phyloP scores from a whole-genome alignment of 2,797 vertebrate genomes.

The Danio choprae region DNA sequence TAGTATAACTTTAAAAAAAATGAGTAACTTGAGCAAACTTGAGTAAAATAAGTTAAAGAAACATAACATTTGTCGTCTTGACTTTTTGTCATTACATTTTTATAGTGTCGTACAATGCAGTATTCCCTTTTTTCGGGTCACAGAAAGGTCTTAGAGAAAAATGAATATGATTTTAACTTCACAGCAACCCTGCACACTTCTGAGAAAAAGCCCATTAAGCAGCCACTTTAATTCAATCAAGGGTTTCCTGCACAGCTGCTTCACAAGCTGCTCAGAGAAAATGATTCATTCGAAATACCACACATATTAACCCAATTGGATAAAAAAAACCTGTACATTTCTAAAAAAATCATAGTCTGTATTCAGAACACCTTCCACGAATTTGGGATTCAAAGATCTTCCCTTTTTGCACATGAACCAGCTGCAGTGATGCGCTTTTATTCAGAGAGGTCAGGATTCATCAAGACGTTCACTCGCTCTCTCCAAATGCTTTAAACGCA shows the following conservation, averaged over 20 bases:
- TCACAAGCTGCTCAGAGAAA: not conserved
- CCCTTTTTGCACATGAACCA: not conserved
- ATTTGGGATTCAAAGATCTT: constrained; percentile 3
- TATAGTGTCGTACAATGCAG: too few relatives aligned
- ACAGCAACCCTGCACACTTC: not conserved
- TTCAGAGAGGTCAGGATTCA: constrained; percentile 20
- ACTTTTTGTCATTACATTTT: too few relatives aligned
- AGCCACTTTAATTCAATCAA: not conserved
- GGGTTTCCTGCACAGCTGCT: not conserved
- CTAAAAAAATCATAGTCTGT: not conserved
- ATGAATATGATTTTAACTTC: not conserved
- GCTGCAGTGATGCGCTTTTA: constrained; percentile 7
- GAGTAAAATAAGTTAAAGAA: too few relatives aligned
- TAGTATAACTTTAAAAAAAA: too few relatives aligned
- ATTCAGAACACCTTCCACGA: constrained; percentile 4
- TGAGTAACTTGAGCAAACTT: too few relatives aligned
- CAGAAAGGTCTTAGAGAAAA: not conserved
- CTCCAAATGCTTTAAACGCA: constrained; percentile 19
- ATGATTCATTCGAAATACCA: not conserved
- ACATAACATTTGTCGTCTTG: too few relatives aligned
- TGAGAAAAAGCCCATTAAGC: not conserved
- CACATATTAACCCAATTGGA: not conserved
- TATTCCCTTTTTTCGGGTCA: not conserved
- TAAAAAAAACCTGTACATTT: not conserved
- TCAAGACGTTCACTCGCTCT: constrained; percentile 20